These are phyloP conservation scores for Zapus hudsonius DNA, from an alignment of 2,113 vertebrate genomes.

Conservation along the genomic window DNA sequence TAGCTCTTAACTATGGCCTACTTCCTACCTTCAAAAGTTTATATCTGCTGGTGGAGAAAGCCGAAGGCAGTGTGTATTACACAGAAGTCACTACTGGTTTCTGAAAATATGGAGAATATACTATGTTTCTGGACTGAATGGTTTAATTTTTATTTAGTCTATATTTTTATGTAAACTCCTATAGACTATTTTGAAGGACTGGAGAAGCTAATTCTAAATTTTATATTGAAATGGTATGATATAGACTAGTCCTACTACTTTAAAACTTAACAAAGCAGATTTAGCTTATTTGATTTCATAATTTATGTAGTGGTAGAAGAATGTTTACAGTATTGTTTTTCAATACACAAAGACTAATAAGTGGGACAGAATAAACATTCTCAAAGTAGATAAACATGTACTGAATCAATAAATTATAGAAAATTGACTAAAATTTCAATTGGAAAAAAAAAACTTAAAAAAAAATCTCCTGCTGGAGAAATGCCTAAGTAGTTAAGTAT, in stretches of 20 bases:
- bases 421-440: background rate
- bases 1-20: background rate
- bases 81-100: background rate
- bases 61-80: background rate
- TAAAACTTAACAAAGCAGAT: slow-evolving; percentile 1
- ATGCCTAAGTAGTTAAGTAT: too few relatives aligned
- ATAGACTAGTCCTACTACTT: background rate
- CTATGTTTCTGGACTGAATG: background rate
- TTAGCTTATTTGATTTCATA: background rate
- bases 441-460: background rate
- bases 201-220: background rate
- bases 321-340: background rate
- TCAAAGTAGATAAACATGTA: background rate
- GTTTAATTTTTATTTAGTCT: background rate
- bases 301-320: background rate
- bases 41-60: background rate
- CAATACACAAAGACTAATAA: background rate
- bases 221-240: background rate
- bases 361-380: background rate
- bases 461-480: too few relatives aligned
- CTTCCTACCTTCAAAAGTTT: background rate
- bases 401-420: background rate
- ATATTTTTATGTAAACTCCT: background rate
- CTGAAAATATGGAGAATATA: background rate
- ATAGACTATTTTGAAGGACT: slow-evolving; percentile 27